Evolutionary conservation across 64 coral and sea anemone genomes (phyloP).

Genomic region (Anthopleura sola): DNA sequence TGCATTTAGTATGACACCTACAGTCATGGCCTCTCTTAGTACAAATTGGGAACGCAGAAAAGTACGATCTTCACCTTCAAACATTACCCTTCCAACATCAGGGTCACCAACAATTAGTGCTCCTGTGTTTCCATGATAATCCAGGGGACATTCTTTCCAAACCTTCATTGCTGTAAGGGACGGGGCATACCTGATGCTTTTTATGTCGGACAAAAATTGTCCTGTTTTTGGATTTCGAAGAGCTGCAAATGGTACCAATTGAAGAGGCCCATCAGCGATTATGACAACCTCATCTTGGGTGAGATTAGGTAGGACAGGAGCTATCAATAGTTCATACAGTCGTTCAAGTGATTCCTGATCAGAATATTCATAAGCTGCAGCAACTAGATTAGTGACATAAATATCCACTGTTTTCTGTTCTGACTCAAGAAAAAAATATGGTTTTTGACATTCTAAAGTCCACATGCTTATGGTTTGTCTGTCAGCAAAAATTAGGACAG

Average conservation of each 20-base stretch:
- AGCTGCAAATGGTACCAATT: constrained; percentile 37
- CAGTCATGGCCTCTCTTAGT: background rate
- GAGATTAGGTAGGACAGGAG: background rate
- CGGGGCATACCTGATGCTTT: constrained; percentile 35
- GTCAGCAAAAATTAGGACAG: background rate
- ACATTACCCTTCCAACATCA: background rate
- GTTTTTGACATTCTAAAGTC: background rate
- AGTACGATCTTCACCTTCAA: background rate
- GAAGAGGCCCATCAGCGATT: constrained; percentile 39
- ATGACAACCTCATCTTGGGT: constrained; percentile 11
- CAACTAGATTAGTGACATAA: background rate
- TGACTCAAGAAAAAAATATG: background rate
- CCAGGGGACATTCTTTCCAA: constrained; percentile 29
- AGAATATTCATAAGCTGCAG: background rate
- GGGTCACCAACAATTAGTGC: constrained; percentile 35
- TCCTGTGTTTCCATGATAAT: constrained; percentile 13
- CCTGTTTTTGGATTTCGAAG: constrained; percentile 29
- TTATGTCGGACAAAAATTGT: constrained; percentile 29
- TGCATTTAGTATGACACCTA: constrained; percentile 4
- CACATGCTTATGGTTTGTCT: background rate
- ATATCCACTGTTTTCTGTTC: background rate
- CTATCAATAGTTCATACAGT: background rate
- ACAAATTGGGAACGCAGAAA: background rate
- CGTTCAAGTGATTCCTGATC: background rate
- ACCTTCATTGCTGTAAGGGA: constrained; percentile 43